A percentile compares a stretch with the other conserved stretches of the same genome.
phyloP scores from a whole-genome alignment of 2,797 vertebrate species.

The Myotis daubentonii region DNA sequence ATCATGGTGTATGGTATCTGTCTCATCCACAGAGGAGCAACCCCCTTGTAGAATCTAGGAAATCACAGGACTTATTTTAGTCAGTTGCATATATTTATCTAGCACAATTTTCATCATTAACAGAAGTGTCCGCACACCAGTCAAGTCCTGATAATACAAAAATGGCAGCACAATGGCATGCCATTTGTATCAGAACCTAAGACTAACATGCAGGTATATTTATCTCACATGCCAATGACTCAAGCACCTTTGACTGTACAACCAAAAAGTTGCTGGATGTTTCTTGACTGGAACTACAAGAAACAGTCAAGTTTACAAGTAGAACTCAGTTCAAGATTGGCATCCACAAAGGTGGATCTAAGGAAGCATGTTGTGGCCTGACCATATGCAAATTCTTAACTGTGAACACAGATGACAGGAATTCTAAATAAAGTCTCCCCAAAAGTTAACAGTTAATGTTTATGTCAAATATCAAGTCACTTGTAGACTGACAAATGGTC shows the following conservation, averaged over 20 bases:
- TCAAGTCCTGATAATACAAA: conserved; percentile 85
- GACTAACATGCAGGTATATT: conserved; percentile 92
- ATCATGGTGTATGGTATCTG: conserved; percentile 99
- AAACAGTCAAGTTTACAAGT: conserved; percentile 81
- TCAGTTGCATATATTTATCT: background rate
- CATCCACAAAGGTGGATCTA: conserved; percentile 97
- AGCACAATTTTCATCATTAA: background rate
- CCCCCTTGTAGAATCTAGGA: conserved; percentile 97
- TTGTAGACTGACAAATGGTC: background rate
- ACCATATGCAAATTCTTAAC: conserved; percentile 22
- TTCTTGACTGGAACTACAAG: conserved; percentile 86
- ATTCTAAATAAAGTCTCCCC: background rate
- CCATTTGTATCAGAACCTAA: conserved; percentile 88
- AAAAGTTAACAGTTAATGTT: background rate
- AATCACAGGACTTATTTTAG: conserved; percentile 29
- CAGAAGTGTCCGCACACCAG: conserved; percentile 89
- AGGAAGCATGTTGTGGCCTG: conserved; percentile 89
- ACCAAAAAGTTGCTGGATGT: conserved; percentile 91
- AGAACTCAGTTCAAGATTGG: conserved; percentile 86
- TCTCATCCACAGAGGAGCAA: conserved; percentile 98
- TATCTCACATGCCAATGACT: conserved; percentile 98
- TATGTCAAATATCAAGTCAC: background rate
- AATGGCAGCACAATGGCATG: conserved; percentile 79
- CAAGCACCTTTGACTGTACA: conserved; percentile 96
- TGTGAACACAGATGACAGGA: background rate